Percentiles rank a stretch among this genome's conserved stretches.
Conservation (phyloP, 2,797 vertebrate genomes). For the Mus caroli region DNA sequence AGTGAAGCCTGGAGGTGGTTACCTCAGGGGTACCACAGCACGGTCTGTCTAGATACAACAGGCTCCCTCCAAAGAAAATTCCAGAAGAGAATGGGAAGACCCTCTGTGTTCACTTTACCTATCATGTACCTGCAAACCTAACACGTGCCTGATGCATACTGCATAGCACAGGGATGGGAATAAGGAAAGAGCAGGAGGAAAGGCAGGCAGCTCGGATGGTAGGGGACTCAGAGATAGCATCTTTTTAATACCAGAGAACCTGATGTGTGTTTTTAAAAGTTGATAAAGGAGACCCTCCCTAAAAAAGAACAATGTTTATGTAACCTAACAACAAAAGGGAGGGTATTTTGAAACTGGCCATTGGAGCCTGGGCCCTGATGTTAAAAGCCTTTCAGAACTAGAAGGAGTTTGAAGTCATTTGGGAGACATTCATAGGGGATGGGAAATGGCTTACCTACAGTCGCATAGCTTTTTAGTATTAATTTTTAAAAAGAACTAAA, state of each 20-base stretch:
- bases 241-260: not conserved
- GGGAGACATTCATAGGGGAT: not conserved
- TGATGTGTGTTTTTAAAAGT: not conserved
- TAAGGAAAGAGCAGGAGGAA: not conserved
- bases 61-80: slow-evolving; percentile 31
- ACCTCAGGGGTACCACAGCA: not conserved
- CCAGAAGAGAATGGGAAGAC: not conserved
- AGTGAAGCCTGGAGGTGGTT: not conserved
- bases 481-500: not conserved
- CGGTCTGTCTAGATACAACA: not conserved
- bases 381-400: slow-evolving; percentile 15
- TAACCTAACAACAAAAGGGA: slow-evolving; percentile 7
- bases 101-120: not conserved
- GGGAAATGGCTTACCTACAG: not conserved
- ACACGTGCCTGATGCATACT: not conserved
- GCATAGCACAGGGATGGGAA: not conserved
- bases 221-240: not conserved
- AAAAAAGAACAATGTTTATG: not conserved
- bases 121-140: not conserved
- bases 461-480: slow-evolving; percentile 4
- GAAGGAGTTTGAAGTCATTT: not conserved
- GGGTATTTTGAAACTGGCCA: slow-evolving; percentile 17
- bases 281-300: not conserved
- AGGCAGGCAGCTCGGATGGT: not conserved
- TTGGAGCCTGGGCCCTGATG: not conserved